Evolutionary conservation across 2,113 vertebrate genomes (phyloP), one percentile per base, ranked within the genome.

Genomic region (Pedetes capensis): DNA sequence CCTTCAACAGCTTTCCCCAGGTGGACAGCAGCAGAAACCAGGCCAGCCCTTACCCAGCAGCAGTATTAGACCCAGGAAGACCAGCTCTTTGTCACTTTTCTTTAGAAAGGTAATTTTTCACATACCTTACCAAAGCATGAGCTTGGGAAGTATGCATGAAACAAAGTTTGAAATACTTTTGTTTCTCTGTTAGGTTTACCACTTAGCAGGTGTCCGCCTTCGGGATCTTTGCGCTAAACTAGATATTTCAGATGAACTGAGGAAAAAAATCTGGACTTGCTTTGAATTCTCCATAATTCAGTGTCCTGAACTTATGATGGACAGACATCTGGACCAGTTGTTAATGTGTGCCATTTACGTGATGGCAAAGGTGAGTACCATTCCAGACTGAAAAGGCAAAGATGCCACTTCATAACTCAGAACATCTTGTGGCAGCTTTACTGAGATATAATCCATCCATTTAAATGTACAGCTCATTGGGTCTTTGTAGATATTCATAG

Each of bases 321-420:
- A 98, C 66, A 98, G 99, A 51, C 98, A 99, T 76, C 83, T 99
- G 96, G 99, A 99, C 80, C 99, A 99, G 96, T 92, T 99, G 88
- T 96, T 99, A 63, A 99, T 99, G 98, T 99, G 98, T 51, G 98
- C 98, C 37, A 95, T 99, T 97, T 99, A 99, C 3, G 98, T 99
- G 44, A 99, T 99, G 98, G 97, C 98, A 42, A 99, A 99, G 98
- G 99, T 99, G 87, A 97, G 93, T 49, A 37, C 63, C 27, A 17
- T 23, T 74, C 9, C 34, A 53, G 39, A 16, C 11, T 34, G 68
- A 44, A 91, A 61, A 84, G 57, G 42, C 49, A 72, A 51, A 88
- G 34, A 39, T 68, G 34, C 39, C 49, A 8, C 66, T 82, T 69
- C 13, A 14, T 64, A 86, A 32, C 39, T 75, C 42, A 84, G 53